Conservation (phyloP, 2,797 vertebrate genomes). For the Otolemur crassicaudatus region DNA sequence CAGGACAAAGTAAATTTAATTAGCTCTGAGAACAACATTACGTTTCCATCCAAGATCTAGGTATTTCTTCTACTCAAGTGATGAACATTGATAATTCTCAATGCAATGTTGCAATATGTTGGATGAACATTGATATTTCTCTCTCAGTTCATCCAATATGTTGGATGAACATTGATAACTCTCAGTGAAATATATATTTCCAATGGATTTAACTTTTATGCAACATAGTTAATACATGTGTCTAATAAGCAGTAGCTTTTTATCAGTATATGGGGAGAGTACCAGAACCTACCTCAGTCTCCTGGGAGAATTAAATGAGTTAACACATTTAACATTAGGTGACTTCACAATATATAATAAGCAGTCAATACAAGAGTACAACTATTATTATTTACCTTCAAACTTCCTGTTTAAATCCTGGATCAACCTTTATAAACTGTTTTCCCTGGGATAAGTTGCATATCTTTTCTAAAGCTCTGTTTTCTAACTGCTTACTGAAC, state of each 20-base stretch:
- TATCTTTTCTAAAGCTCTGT: neutral
- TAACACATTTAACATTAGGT: neutral
- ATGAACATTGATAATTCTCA: neutral
- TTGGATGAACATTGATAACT: neutral
- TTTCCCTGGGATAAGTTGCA: neutral
- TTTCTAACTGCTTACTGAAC: slow-evolving; percentile 9
- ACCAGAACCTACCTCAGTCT: neutral
- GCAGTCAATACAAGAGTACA: neutral
- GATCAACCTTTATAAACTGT: neutral
- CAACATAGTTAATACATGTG: neutral
- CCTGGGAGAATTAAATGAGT: neutral
- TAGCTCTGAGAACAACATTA: neutral
- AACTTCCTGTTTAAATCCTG: slow-evolving; percentile 35
- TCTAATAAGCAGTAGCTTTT: neutral
- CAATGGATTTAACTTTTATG: neutral
- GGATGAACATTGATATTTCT: neutral
- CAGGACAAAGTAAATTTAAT: slow-evolving; percentile 40
- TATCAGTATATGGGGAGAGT: neutral
- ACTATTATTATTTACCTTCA: slow-evolving; percentile 8
- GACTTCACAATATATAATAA: neutral
- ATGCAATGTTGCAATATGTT: neutral
- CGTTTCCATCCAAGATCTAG: neutral
- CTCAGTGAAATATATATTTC: neutral
- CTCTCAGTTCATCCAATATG: too few relatives aligned
- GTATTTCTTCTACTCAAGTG: neutral